Percentiles rank a stretch among this genome's conserved stretches.
These are phyloP conservation scores for Lycia hirtaria DNA, from an alignment of 2,888 invertebrate genomes.

Conservation along the genomic window DNA sequence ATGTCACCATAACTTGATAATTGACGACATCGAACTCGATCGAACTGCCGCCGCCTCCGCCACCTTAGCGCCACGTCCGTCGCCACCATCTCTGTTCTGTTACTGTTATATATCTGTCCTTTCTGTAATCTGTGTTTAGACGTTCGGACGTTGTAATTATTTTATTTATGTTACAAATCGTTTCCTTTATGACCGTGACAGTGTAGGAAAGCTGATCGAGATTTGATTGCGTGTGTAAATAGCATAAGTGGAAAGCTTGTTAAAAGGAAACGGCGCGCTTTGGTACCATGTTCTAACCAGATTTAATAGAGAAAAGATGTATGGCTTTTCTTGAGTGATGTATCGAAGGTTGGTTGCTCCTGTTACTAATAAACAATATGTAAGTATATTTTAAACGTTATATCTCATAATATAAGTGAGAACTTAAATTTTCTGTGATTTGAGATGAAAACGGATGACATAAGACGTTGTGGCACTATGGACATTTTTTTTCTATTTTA, in stretches of 20 bases:
- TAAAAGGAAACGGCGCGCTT: constrained; percentile 15
- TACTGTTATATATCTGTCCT: constrained; percentile 1
- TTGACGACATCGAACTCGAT: no score
- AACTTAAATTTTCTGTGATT: no score
- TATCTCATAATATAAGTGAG: no score
- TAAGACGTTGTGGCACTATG: no score
- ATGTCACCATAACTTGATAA: no score
- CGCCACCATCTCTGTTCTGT: background rate
- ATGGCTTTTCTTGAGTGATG: background rate
- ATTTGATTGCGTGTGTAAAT: constrained; percentile 33
- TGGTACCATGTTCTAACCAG: constrained; percentile 3
- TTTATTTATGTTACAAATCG: constrained; percentile 77
- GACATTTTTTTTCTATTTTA: no score
- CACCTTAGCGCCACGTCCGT: background rate
- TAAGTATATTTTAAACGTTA: no score
- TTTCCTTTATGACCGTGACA: constrained; percentile 67
- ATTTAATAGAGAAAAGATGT: background rate
- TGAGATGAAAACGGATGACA: no score
- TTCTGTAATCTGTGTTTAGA: constrained; percentile 34
- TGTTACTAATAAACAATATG: no score
- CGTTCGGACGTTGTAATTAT: constrained; percentile 63
- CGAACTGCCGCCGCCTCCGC: no score
- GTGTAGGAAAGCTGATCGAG: constrained; percentile 43
- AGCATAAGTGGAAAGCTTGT: constrained; percentile 32
- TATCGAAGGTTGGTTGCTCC: background rate